A percentile compares a stretch with the other conserved stretches of the same genome.
Conservation (phyloP, 2,888 invertebrate species). For the Ophioninae sp. region DNA sequence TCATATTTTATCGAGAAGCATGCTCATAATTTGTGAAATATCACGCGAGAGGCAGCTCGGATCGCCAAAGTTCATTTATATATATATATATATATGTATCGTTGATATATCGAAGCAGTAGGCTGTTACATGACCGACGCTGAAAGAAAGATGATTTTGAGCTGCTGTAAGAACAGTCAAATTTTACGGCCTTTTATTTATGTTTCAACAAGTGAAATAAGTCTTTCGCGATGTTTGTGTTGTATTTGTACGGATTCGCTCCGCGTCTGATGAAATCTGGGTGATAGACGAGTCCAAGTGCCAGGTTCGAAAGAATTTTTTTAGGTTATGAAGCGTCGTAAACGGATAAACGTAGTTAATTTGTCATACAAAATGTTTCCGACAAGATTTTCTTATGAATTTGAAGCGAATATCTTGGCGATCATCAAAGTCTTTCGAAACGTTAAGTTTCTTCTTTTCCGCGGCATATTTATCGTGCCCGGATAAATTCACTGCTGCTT, state of each 20-base stretch:
- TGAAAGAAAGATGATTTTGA: background rate
- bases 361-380: background rate
- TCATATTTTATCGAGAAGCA: background rate
- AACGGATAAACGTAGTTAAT: background rate
- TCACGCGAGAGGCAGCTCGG: conserved; percentile 3
- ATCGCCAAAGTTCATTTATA: conserved; percentile 19
- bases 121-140: background rate
- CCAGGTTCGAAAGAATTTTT: background rate
- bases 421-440: background rate
- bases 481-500: background rate
- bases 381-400: background rate
- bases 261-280: background rate
- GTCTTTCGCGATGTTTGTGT: background rate
- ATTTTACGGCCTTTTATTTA: background rate
- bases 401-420: background rate
- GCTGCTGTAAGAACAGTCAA: background rate
- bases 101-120: conserved; percentile 3
- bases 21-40: conserved; percentile 22
- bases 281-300: background rate
- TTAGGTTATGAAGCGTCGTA: background rate
- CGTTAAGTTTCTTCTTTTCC: background rate
- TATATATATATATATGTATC: background rate
- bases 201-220: background rate
- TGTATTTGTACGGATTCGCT: background rate
- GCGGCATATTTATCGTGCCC: background rate